Percentiles rank a stretch among this genome's conserved stretches.
Evolutionary conservation across 2,888 invertebrate species (phyloP).

Genomic region (Poecilobothrus nobilitatus): DNA sequence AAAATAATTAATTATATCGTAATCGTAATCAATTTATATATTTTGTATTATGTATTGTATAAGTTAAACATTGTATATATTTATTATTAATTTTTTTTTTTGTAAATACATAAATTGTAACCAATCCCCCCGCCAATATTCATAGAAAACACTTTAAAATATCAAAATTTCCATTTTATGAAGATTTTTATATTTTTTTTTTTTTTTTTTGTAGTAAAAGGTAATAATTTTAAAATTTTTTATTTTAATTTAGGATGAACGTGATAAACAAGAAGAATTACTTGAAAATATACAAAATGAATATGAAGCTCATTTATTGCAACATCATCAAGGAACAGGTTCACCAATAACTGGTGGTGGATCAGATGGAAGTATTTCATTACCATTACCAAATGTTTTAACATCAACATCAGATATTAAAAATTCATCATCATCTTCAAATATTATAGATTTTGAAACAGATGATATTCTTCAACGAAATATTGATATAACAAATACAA

Average conservation of each 20-base stretch:
- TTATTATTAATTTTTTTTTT: no score
- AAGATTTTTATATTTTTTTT: no score
- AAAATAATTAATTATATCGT: no score
- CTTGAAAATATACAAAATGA: conserved; percentile 39
- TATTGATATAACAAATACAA: conserved; percentile 19
- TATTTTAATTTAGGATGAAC: conserved; percentile 35
- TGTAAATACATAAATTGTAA: no score
- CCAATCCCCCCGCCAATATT: no score
- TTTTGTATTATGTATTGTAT: no score
- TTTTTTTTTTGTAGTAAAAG: no score
- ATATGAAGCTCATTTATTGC: conserved; percentile 34
- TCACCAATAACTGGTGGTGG: not conserved
- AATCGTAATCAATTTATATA: no score
- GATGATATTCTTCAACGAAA: conserved; percentile 12
- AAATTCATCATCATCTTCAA: not conserved
- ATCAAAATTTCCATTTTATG: no score
- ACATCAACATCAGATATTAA: not conserved
- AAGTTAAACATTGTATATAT: no score
- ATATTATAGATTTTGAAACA: conserved; percentile 7
- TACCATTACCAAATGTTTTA: not conserved
- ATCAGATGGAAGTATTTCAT: conserved; percentile 4
- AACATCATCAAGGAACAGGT: conserved; percentile 20
- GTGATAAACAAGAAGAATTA: conserved; percentile 40
- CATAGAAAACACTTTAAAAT: no score
- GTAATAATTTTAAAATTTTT: not conserved